Conservation (phyloP, 35 echinoderm and acorn worm species). For the Strongylocentrotus purpuratus region DNA sequence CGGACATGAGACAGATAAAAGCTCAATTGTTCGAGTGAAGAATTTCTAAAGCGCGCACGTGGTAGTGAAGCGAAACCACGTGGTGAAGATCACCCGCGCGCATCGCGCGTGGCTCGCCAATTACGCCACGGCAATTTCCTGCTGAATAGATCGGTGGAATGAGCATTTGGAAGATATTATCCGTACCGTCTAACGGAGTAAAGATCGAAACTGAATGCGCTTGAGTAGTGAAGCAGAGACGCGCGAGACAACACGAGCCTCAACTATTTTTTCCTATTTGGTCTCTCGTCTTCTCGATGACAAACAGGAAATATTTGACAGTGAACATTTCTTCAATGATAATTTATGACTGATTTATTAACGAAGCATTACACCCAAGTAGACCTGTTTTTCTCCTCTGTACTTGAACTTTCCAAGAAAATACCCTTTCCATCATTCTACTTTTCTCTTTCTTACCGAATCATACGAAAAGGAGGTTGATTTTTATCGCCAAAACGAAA, state of each 20-base stretch:
- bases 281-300: neutral
- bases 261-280: neutral
- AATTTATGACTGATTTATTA: neutral
- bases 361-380: neutral
- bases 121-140: slow-evolving; percentile 15
- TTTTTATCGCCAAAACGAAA: too few species aligned
- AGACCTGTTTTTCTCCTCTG: neutral
- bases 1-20: neutral
- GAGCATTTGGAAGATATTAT: slow-evolving; percentile 10
- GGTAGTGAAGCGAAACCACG: slow-evolving; percentile 7
- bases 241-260: slow-evolving; percentile 7
- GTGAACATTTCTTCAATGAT: neutral
- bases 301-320: slow-evolving; percentile 12
- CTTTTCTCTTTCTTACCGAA: too few species aligned
- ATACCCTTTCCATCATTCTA: too few species aligned
- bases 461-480: too few species aligned
- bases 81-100: neutral
- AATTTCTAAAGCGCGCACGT: slow-evolving; percentile 16
- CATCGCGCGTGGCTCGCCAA: slow-evolving; percentile 6
- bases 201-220: slow-evolving; percentile 5
- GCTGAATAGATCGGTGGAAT: neutral
- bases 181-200: neutral
- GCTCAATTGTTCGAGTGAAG: neutral
- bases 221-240: slow-evolving; percentile 17
- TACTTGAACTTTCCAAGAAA: neutral